These are phyloP conservation scores for Lutraria lutraria DNA, from an alignment of 2,888 invertebrate genomes.

Conservation along the genomic window DNA sequence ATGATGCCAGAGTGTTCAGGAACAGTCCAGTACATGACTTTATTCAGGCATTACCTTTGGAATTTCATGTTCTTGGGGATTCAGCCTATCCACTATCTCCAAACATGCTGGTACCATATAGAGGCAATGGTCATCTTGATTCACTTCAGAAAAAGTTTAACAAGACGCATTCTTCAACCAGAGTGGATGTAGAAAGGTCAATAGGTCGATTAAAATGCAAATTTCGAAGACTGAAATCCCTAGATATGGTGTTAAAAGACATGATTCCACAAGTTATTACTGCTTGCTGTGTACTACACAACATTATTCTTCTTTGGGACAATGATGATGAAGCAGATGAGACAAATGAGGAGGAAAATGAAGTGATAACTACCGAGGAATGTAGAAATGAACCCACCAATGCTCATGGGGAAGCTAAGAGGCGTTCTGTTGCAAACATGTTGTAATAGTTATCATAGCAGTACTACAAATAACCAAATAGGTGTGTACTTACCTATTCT, in stretches of 20 bases:
- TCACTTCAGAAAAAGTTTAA: constrained; percentile 48
- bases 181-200: background rate
- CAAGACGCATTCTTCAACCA: constrained; percentile 27
- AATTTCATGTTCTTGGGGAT: constrained; percentile 60
- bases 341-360: too few relatives aligned
- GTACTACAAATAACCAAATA: too few relatives aligned
- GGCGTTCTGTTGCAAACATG: too few relatives aligned
- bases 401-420: too few relatives aligned
- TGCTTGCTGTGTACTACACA: background rate
- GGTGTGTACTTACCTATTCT: too few relatives aligned
- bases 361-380: too few relatives aligned
- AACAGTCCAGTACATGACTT: constrained; percentile 45
- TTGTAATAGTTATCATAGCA: too few relatives aligned
- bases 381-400: too few relatives aligned
- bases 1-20: constrained; percentile 59
- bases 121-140: constrained; percentile 53
- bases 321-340: background rate
- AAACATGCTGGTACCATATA: constrained; percentile 53
- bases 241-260: background rate
- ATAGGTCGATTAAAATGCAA: background rate
- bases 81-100: constrained; percentile 54
- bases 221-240: constrained; percentile 20
- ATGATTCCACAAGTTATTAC: too few relatives aligned
- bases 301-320: too few relatives aligned
- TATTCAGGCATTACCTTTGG: constrained; percentile 24